A percentile compares a stretch with the other conserved stretches of the same genome.
These are phyloP conservation scores for Eupristina koningsbergeri DNA, from an alignment of 1,140 invertebrate species.

Conservation along the genomic window DNA sequence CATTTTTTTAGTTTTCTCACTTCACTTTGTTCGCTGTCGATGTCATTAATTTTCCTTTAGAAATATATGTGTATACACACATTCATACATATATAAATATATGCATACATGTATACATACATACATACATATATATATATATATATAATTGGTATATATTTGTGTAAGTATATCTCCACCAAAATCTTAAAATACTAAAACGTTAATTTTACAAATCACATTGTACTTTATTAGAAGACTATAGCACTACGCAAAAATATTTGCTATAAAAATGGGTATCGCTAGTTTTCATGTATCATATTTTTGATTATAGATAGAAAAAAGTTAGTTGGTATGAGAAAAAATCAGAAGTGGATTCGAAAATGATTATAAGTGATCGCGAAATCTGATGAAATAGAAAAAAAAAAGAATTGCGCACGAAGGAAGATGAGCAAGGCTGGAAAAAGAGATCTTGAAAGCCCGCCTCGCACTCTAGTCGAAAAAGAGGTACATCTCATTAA, in stretches of 20 bases:
- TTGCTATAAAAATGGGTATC: constrained; percentile 44
- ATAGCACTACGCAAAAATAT: constrained; percentile 7
- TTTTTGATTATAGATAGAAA: background rate
- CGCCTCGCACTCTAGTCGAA: background rate
- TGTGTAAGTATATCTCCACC: background rate
- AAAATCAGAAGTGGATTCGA: background rate
- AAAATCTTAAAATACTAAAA: constrained; percentile 25
- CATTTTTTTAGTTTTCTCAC: constrained; percentile 34
- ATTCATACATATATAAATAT: too few relatives aligned
- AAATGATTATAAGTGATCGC: background rate
- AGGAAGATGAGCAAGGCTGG: background rate
- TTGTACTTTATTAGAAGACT: constrained; percentile 37
- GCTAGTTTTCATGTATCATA: background rate
- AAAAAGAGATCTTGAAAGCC: constrained; percentile 27
- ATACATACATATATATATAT: too few relatives aligned
- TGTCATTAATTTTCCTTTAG: constrained; percentile 46
- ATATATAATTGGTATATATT: too few relatives aligned
- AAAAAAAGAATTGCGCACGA: background rate
- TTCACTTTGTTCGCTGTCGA: background rate
- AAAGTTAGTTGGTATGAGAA: background rate
- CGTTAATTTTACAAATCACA: constrained; percentile 40
- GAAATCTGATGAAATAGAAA: background rate
- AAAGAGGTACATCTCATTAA: constrained; percentile 43
- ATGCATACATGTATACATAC: too few relatives aligned
- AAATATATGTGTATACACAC: constrained; percentile 41